Conservation (phyloP, 2,888 invertebrate species). For the Caradrina clavipalpis region DNA sequence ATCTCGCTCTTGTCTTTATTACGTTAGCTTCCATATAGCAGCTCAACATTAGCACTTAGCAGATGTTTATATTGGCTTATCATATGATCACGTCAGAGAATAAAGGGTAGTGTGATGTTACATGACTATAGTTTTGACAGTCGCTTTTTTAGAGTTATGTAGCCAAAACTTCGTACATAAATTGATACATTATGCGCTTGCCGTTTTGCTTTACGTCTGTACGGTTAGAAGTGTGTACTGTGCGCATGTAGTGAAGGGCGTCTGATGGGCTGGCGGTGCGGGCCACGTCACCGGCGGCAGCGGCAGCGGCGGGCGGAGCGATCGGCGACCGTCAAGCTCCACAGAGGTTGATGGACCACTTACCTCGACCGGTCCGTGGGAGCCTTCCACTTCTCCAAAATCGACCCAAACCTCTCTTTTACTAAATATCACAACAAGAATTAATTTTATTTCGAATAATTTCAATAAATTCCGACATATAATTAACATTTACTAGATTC, state of each 20-base stretch:
- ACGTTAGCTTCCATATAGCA: neutral
- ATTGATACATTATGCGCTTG: constrained; percentile 10
- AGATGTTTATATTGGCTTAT: neutral
- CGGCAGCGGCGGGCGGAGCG: constrained; percentile 43
- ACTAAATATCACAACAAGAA: constrained; percentile 79
- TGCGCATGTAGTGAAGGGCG: constrained; percentile 43
- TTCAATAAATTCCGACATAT: constrained; percentile 85
- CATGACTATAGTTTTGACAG: neutral
- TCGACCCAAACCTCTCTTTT: constrained; percentile 75
- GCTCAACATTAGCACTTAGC: neutral
- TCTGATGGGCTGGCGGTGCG: constrained; percentile 27
- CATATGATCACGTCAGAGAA: neutral
- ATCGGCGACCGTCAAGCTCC: constrained; percentile 43
- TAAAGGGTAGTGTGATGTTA: neutral
- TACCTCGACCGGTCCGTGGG: constrained; percentile 81
- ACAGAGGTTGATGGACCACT: constrained; percentile 78
- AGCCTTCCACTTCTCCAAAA: constrained; percentile 77
- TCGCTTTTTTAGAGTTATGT: neutral
- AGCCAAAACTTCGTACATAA: neutral
- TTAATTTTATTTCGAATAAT: constrained; percentile 84
- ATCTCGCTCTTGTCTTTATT: neutral
- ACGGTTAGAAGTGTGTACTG: constrained; percentile 18
- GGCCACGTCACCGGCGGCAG: constrained; percentile 22
- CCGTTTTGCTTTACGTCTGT: constrained; percentile 19
- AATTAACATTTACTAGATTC: constrained; percentile 87